Percentiles rank a stretch among this genome's conserved stretches.
These are phyloP conservation scores for Tenebrosternarchus preto DNA, from an alignment of 2,113 vertebrate genomes.

Conservation along the genomic window DNA sequence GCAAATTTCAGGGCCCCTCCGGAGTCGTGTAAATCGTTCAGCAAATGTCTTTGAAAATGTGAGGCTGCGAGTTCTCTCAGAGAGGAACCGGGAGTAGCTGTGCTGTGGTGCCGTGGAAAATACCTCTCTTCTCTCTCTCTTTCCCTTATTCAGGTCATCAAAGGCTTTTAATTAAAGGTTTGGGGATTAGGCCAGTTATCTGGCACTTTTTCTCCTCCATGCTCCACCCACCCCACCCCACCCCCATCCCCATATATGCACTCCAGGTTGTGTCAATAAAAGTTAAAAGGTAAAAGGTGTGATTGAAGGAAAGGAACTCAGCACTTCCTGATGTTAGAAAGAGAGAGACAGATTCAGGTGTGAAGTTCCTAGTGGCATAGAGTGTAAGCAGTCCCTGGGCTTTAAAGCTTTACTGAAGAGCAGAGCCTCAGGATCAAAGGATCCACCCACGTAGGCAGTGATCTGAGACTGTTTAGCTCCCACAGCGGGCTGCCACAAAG, in stretches of 20 bases:
- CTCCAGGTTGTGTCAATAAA: slow-evolving; percentile 44
- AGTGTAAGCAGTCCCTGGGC: slow-evolving; percentile 32
- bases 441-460: slow-evolving; percentile 63
- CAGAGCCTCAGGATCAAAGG: slow-evolving; percentile 66
- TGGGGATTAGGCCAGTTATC: slow-evolving; percentile 62
- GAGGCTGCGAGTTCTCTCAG: slow-evolving; percentile 42
- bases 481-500: slow-evolving; percentile 43
- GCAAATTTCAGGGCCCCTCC: slow-evolving; percentile 52
- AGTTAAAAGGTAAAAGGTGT: slow-evolving; percentile 30
- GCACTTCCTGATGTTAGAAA: slow-evolving; percentile 37
- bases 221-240: slow-evolving; percentile 17
- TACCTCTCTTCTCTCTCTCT: slow-evolving; percentile 30
- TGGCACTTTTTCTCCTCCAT: slow-evolving; percentile 51
- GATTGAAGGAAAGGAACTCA: slow-evolving; percentile 43
- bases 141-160: slow-evolving; percentile 63
- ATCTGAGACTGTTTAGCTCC: slow-evolving; percentile 59
- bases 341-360: slow-evolving; percentile 49
- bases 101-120: slow-evolving; percentile 29
- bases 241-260: slow-evolving; percentile 39
- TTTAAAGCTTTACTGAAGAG: slow-evolving; percentile 55
- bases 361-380: slow-evolving; percentile 39
- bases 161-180: slow-evolving; percentile 72
- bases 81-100: slow-evolving; percentile 6
- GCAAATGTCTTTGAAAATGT: slow-evolving; percentile 60
- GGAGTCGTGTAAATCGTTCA: slow-evolving; percentile 56